These are phyloP conservation scores for Carterocephalus palaemon DNA, from an alignment of 2,888 invertebrate species.

Conservation along the genomic window DNA sequence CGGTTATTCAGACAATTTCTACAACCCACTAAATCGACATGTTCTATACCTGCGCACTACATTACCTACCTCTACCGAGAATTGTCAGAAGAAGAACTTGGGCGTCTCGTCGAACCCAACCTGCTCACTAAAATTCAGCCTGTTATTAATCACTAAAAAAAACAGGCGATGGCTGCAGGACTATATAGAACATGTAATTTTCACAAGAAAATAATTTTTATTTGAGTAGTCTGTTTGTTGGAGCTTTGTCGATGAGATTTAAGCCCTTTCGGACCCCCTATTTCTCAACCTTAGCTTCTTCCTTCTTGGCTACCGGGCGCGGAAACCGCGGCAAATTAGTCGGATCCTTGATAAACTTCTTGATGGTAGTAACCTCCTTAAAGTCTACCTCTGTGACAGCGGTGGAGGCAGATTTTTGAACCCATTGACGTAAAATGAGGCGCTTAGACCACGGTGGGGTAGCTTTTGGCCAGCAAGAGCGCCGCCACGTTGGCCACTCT, in stretches of 20 bases:
- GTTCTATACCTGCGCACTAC: too few relatives aligned
- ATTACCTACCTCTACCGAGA: too few relatives aligned
- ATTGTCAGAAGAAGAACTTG: too few relatives aligned
- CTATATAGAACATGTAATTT: slow-evolving; percentile 3
- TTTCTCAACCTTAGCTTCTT: slow-evolving; percentile 88
- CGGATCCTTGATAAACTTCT: slow-evolving; percentile 96
- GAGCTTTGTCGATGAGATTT: slow-evolving; percentile 91
- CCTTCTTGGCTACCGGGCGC: slow-evolving; percentile 80
- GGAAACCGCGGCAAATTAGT: slow-evolving; percentile 89
- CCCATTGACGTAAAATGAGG: slow-evolving; percentile 99
- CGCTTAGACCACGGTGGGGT: slow-evolving; percentile 97
- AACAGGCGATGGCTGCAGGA: too few relatives aligned
- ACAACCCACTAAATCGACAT: too few relatives aligned
- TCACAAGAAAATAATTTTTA: slow-evolving; percentile 16
- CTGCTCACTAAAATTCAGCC: too few relatives aligned
- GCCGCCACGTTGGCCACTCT: slow-evolving; percentile 97
- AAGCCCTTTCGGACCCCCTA: slow-evolving; percentile 98
- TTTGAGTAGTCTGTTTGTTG: slow-evolving; percentile 27
- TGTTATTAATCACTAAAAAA: too few relatives aligned
- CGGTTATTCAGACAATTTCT: too few relatives aligned
- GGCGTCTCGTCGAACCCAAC: too few relatives aligned
- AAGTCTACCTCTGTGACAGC: slow-evolving; percentile 97
- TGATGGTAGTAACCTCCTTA: slow-evolving; percentile 94
- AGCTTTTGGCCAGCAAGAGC: slow-evolving; percentile 94
- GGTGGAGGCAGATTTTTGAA: slow-evolving; percentile 98